phyloP scores from a whole-genome alignment of 2,888 invertebrate genomes.

The Quadriops clusia region DNA sequence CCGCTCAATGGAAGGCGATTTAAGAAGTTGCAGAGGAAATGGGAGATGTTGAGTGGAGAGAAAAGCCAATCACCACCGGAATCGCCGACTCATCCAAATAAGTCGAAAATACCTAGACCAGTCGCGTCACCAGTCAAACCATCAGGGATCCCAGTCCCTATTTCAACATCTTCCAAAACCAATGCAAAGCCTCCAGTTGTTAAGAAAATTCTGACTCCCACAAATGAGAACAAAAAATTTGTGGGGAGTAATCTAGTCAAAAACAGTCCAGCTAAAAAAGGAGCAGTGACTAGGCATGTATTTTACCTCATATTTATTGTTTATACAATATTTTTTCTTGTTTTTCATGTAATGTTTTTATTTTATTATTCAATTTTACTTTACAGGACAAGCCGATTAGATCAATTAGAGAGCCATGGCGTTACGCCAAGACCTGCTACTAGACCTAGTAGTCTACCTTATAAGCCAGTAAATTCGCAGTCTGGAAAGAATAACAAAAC shows the following conservation, averaged over 20 bases:
- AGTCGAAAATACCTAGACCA: slow-evolving; percentile 64
- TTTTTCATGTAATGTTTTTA: neutral
- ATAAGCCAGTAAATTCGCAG: slow-evolving; percentile 40
- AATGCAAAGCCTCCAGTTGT: slow-evolving; percentile 22
- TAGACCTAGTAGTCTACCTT: slow-evolving; percentile 59
- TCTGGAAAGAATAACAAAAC: slow-evolving; percentile 28
- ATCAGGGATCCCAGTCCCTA: slow-evolving; percentile 45
- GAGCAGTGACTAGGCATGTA: slow-evolving; percentile 22
- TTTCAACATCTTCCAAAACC: slow-evolving; percentile 21
- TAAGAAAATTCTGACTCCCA: slow-evolving; percentile 35
- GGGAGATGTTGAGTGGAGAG: slow-evolving; percentile 63
- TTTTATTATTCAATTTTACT: neutral
- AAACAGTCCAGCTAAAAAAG: slow-evolving; percentile 18
- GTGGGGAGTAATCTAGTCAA: slow-evolving; percentile 17
- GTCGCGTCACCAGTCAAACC: slow-evolving; percentile 62
- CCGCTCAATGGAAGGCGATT: slow-evolving; percentile 54
- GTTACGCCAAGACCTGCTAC: slow-evolving; percentile 36
- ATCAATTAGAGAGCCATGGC: slow-evolving; percentile 38
- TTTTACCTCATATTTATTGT: slow-evolving; percentile 1
- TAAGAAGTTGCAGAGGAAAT: slow-evolving; percentile 63
- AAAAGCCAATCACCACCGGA: slow-evolving; percentile 27
- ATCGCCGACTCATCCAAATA: slow-evolving; percentile 37
- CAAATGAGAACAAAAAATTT: slow-evolving; percentile 19
- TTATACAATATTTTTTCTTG: neutral
- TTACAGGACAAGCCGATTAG: slow-evolving; percentile 50